These are phyloP conservation scores for Petaurus breviceps DNA, from an alignment of 2,113 vertebrate genomes.

Conservation along the genomic window DNA sequence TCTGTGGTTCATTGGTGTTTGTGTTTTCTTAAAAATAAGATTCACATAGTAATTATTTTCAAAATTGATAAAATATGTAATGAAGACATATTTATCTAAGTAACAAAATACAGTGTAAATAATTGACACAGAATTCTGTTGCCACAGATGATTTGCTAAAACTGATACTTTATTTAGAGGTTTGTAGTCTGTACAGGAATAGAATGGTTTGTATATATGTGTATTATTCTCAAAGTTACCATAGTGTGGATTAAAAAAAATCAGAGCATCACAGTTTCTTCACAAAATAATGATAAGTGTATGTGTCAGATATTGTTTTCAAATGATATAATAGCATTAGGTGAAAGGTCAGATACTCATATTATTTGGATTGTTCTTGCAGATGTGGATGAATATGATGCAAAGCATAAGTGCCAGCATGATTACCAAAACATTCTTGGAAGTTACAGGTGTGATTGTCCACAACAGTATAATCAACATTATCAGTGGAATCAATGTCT, in stretches of 20 bases:
- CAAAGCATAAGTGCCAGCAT: slow-evolving; percentile 89
- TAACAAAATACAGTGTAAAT: slow-evolving; percentile 49
- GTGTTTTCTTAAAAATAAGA: slow-evolving; percentile 9
- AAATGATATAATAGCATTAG: not conserved
- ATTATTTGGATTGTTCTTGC: slow-evolving; percentile 39
- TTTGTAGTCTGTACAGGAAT: not conserved
- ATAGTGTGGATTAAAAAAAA: not conserved
- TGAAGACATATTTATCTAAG: slow-evolving; percentile 6
- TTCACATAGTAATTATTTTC: slow-evolving; percentile 35
- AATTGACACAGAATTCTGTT: slow-evolving; percentile 50
- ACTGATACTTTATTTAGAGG: slow-evolving; percentile 38
- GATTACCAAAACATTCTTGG: slow-evolving; percentile 90
- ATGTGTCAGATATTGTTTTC: not conserved
- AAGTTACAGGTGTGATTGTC: slow-evolving; percentile 90
- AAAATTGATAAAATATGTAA: slow-evolving; percentile 44
- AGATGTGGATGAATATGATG: slow-evolving; percentile 91
- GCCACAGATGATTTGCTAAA: slow-evolving; percentile 46
- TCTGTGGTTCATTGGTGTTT: slow-evolving; percentile 6
- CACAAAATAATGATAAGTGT: not conserved
- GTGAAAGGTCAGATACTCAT: not conserved
- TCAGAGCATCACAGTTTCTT: not conserved
- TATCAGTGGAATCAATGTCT: slow-evolving; percentile 94
- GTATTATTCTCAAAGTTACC: not conserved
- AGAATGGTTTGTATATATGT: slow-evolving; percentile 47
- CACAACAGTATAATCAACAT: slow-evolving; percentile 90